Base-by-base conservation (phyloP, 2,888 invertebrate species). In the Agapostemon virescens region DNA sequence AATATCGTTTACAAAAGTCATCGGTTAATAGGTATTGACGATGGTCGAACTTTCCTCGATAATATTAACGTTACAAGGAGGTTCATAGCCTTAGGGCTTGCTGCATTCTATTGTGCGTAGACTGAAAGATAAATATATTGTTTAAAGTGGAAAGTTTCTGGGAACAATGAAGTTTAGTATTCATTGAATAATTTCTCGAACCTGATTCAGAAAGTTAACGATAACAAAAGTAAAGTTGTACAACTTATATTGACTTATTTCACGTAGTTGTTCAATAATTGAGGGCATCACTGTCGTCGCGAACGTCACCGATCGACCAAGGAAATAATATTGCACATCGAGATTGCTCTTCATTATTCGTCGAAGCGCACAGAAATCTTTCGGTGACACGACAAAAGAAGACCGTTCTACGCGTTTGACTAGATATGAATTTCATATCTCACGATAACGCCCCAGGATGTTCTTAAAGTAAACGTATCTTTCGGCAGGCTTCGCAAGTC, bases 391-490 rank as follows among this genome's bases (percentile, higher is more conserved):
- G 52, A n/a, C 52, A 26, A 55, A 26, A 23, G 49, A 55, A 52
- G 69, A 63, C 69, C 36, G 36, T 52, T 38, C 64, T 64, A 71
- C 52, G 13, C 61, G 11, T 70, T 36, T 17, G 76, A 40, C 74
- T 71, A 79, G 84, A 88, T 87, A 88, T 88, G 87, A 87, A 89
- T 89, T 89, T 89, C 84, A 88, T 88, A 87, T 88, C 84, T 87
- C 83, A 87, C 86, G 88, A 88, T 89, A 88, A 88, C 85, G 85
- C 81, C 84, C 67, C 79, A 69, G 84, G 84, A 88, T 87, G 84
- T 87, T 87, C 83, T 84, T 82, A 85, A 82, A 82, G 82, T 84
- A 87, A 86, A 85, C 84, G 85, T 85, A 86, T 85, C 77, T 69
- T 70, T 76, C 52, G 45, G 49, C 77, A 79, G 73, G 77, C 79